Conservation (phyloP, 2,113 vertebrate species). For the Lanius collurio region DNA sequence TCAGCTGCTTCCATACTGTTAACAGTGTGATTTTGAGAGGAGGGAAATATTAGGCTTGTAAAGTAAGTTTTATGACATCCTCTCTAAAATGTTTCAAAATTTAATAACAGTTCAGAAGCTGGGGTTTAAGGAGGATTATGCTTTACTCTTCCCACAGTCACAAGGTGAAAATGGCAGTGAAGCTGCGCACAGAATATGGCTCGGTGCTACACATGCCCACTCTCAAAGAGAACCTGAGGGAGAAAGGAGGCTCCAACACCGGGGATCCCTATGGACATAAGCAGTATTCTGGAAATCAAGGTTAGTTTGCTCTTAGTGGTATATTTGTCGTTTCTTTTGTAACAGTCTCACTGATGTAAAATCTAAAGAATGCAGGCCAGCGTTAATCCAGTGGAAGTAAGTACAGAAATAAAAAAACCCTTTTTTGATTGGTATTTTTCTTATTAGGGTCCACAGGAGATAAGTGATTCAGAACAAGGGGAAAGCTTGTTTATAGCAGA, state of each 20-base stretch:
- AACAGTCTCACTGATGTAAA: background rate
- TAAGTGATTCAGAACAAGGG: background rate
- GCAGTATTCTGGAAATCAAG: conserved; percentile 80
- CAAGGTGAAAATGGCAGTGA: conserved; percentile 90
- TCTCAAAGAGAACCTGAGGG: conserved; percentile 86
- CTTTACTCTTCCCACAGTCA: conserved; percentile 73
- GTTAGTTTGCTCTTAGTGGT: conserved; percentile 60
- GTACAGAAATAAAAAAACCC: accelerated
- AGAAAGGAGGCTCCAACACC: conserved; percentile 70
- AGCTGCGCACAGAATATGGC: conserved; percentile 86
- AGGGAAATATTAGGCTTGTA: background rate
- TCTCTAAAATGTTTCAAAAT: background rate
- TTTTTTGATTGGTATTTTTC: background rate
- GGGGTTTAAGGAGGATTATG: background rate
- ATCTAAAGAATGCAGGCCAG: background rate
- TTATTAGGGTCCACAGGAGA: background rate
- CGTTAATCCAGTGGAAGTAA: background rate
- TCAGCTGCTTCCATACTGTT: background rate
- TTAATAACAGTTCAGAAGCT: background rate
- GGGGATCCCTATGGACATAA: conserved; percentile 78
- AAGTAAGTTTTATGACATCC: background rate
- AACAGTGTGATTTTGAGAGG: background rate
- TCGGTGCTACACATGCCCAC: conserved; percentile 93
- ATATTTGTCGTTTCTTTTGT: background rate
- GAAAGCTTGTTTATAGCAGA: background rate